These are phyloP conservation scores for Stratiomys singularior DNA, from an alignment of 2,888 invertebrate genomes.

Conservation along the genomic window DNA sequence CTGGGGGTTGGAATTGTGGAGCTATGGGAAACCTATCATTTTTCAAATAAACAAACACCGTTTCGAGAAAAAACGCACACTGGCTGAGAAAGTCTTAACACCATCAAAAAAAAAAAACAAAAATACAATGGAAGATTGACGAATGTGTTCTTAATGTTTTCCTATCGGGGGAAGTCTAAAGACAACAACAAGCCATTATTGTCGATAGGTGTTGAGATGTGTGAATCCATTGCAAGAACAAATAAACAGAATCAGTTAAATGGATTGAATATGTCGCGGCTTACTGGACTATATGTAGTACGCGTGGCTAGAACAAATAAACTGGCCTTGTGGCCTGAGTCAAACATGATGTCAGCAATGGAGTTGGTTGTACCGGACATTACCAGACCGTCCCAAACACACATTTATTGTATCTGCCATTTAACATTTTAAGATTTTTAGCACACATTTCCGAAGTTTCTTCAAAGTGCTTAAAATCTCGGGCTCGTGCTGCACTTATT, in stretches of 20 bases:
- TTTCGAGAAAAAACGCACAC: neutral
- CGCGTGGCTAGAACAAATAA: neutral
- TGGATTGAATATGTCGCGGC: neutral
- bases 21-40: neutral
- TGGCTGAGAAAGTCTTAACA: neutral
- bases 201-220: neutral
- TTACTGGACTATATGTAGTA: neutral
- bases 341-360: slow-evolving; percentile 13
- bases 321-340: neutral
- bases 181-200: neutral
- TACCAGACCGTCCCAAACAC: neutral
- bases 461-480: too few relatives aligned
- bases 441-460: too few relatives aligned
- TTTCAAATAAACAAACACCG: neutral
- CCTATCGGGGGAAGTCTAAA: neutral
- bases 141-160: neutral
- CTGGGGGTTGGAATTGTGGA: neutral
- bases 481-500: too few relatives aligned
- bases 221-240: neutral
- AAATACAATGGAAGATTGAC: neutral
- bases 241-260: neutral
- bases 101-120: neutral
- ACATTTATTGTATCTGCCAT: too few relatives aligned
- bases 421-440: too few relatives aligned
- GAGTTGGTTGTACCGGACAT: neutral